A percentile compares a stretch with the other conserved stretches of the same genome.
Evolutionary conservation across 2,113 vertebrate species (phyloP).

Genomic region (Phalacrocorax pelagicus): DNA sequence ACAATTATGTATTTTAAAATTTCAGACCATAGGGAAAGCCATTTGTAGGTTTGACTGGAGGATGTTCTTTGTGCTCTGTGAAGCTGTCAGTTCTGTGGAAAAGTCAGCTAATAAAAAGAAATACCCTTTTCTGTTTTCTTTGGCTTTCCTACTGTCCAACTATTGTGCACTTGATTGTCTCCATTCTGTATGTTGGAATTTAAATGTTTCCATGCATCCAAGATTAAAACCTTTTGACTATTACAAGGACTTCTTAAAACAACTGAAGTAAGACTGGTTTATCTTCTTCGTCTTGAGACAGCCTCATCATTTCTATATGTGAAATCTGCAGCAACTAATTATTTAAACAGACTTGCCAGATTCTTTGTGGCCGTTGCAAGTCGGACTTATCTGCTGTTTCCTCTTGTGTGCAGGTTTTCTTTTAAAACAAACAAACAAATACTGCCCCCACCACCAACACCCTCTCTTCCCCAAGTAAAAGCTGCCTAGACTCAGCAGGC

Average conservation of each 20-base stretch:
- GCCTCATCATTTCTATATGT: background rate
- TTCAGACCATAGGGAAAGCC: background rate
- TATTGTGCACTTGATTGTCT: slow-evolving; percentile 25
- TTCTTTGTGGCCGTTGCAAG: background rate
- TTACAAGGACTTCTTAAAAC: background rate
- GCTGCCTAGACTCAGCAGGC: background rate
- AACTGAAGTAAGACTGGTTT: background rate
- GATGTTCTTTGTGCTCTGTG: slow-evolving; percentile 31
- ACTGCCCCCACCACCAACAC: background rate
- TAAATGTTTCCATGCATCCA: slow-evolving; percentile 17
- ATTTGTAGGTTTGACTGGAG: slow-evolving; percentile 16
- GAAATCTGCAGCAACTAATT: background rate
- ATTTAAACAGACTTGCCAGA: background rate
- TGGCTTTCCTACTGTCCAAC: slow-evolving; percentile 1
- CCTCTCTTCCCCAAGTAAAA: background rate
- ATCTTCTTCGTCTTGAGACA: background rate
- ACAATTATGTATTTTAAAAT: background rate
- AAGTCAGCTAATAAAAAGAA: background rate
- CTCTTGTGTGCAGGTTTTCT: background rate
- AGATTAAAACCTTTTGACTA: background rate
- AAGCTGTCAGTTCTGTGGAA: slow-evolving; percentile 1
- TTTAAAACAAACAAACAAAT: background rate
- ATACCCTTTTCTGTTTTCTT: background rate
- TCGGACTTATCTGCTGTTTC: background rate
- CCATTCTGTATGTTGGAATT: slow-evolving; percentile 38